Evolutionary conservation across 2,113 vertebrate species (phyloP).

Genomic region (Nothoprocta perdicaria): DNA sequence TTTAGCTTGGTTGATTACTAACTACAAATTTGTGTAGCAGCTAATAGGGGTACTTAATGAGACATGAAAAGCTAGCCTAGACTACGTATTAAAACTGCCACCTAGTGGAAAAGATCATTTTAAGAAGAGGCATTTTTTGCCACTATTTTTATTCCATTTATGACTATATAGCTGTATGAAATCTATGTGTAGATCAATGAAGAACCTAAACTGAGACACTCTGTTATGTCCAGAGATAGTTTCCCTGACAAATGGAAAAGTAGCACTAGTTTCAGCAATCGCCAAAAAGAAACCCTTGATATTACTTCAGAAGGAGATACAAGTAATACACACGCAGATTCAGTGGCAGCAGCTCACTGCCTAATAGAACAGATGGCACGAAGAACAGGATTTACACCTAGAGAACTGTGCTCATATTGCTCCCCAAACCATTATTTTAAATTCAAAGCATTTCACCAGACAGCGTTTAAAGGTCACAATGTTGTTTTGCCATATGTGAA

Average conservation of each 20-base stretch:
- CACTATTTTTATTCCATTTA: background rate
- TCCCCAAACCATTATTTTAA: background rate
- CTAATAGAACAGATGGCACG: background rate
- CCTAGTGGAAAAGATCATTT: constrained; percentile 44
- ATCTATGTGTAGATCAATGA: background rate
- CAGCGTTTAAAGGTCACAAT: background rate
- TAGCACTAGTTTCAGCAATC: background rate
- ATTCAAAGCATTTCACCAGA: background rate
- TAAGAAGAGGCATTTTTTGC: background rate
- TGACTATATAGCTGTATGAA: accelerated
- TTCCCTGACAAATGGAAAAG: accelerated
- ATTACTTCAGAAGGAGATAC: background rate
- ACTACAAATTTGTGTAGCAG: background rate
- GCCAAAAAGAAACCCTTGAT: background rate
- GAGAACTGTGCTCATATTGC: background rate
- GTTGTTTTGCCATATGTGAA: background rate
- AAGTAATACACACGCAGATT: background rate
- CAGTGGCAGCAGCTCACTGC: background rate
- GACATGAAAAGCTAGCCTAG: accelerated
- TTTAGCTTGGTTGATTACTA: constrained; percentile 29
- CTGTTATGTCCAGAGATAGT: background rate
- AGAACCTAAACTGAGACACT: background rate
- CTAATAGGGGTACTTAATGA: background rate
- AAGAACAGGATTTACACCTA: background rate
- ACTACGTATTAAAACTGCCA: constrained; percentile 57